phyloP scores from a whole-genome alignment of 2,888 invertebrate species.

The Disparrhopalites patrizii region DNA sequence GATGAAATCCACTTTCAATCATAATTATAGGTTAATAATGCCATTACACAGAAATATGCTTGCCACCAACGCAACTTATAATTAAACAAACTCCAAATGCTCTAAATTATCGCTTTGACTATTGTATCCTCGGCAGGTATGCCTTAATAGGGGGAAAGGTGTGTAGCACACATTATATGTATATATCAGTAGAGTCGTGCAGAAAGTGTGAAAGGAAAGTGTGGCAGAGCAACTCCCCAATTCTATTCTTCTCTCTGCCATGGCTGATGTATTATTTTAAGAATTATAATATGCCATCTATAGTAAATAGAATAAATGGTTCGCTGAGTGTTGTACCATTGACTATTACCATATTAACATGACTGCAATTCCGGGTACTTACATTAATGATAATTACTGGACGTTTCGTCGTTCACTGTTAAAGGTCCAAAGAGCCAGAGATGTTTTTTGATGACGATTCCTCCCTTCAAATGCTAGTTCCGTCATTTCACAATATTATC shows the following conservation, averaged over 20 bases:
- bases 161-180: background rate
- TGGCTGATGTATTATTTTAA: no score
- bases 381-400: constrained; percentile 16
- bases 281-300: background rate
- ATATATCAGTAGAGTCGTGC: background rate
- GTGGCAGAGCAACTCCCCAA: background rate
- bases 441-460: background rate
- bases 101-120: no score
- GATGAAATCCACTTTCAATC: no score
- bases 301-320: constrained; percentile 20
- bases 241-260: constrained; percentile 1
- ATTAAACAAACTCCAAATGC: background rate
- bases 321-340: constrained; percentile 13
- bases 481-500: background rate
- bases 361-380: background rate
- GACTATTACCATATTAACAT: background rate
- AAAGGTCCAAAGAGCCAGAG: background rate
- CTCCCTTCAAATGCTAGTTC: background rate
- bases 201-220: constrained; percentile 10
- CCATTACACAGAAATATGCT: no score
- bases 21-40: no score
- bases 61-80: background rate
- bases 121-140: no score
- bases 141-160: no score
- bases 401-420: constrained; percentile 7